These are phyloP conservation scores for Manacus vitellinus DNA, from an alignment of 2,113 vertebrate species.

Conservation along the genomic window DNA sequence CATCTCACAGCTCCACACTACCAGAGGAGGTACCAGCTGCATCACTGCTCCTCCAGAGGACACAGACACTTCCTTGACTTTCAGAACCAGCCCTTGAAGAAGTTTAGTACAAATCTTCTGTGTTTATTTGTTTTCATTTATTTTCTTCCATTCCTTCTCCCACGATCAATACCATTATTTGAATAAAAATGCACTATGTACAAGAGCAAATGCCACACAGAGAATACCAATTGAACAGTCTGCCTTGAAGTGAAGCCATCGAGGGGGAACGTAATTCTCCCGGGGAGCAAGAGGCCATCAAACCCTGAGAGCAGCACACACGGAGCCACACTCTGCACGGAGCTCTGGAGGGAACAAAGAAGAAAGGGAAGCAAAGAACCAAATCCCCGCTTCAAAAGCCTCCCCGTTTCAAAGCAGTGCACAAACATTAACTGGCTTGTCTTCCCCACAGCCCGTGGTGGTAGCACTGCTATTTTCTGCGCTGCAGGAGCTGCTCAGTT, in stretches of 20 bases:
- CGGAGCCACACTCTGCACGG: neutral
- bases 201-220: neutral
- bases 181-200: slow-evolving; percentile 44
- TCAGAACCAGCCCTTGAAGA: neutral
- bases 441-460: neutral
- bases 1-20: fast-evolving
- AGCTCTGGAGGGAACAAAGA: neutral
- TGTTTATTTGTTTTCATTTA: slow-evolving; percentile 53
- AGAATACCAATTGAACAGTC: neutral
- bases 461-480: neutral
- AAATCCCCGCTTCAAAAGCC: neutral
- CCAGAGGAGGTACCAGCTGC: neutral
- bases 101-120: neutral
- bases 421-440: neutral
- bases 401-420: neutral
- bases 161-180: slow-evolving; percentile 28
- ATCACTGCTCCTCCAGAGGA: neutral
- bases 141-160: slow-evolving; percentile 14
- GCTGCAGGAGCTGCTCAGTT: neutral
- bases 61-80: neutral
- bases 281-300: slow-evolving; percentile 3
- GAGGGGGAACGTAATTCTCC: neutral
- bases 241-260: slow-evolving; percentile 9
- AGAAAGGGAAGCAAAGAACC: neutral
- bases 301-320: neutral